Evolutionary conservation across 2,888 invertebrate genomes (phyloP), one percentile per base, ranked within the genome.

Genomic region (Platynereis dumerilii): DNA sequence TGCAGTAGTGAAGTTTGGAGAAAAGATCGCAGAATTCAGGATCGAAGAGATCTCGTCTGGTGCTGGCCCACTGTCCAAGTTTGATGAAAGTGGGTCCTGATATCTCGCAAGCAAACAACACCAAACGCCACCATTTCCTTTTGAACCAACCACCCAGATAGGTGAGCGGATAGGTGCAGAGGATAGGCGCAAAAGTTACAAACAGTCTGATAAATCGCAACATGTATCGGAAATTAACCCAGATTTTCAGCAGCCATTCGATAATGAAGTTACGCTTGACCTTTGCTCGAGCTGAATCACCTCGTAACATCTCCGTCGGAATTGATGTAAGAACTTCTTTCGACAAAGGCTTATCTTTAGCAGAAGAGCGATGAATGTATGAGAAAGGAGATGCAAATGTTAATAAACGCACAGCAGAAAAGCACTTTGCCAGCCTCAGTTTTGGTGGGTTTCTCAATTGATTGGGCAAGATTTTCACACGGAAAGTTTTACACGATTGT

Each of bases 61-160:
- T 87, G 27, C 85, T 83, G 28, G 85, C 83, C 87, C 87, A 87
- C 71, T 87, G 87, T 1, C 86, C 86, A 24, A 87, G 78, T 74
- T 87, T 87, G 27, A 86, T 78, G 60, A 86, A 85, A n/a, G 86
- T 84, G 1, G 87, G 86, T 0, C 87, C 87, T 22, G 85, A 77
- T 57, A 75, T 72, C 69, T 85, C 83, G 24, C 85, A 75, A 20
- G 79, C 82, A 75, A 45, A 20, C 42, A 77, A 65, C 29, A 79
- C 34, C 17, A 70, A 55, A 7, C 48, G 34, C 71, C 75, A 74
- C 79, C 79, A 80, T 10, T 64, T 10, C 1, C 45, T 29, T 20
- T 64, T 57, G n/a, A 71, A 44, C 10, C 57, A 39, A 3, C 24
- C 24, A 48, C 65, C 67, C 7, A 74, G 28, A 17, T 57, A 67